Base-by-base conservation (phyloP, 1,140 invertebrate genomes). In the Venturia canescens region DNA sequence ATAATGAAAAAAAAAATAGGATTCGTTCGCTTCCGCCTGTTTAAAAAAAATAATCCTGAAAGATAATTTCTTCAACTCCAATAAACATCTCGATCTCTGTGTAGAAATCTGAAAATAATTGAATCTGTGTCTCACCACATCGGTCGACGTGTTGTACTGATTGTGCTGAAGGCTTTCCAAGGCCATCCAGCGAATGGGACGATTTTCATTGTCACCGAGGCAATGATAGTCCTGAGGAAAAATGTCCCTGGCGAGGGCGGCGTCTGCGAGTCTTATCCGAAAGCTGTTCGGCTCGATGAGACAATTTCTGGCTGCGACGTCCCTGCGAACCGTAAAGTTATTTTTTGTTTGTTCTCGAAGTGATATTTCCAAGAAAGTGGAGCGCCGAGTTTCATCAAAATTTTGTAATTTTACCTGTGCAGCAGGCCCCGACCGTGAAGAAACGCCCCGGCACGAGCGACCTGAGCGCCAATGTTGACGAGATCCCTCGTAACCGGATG, bases 171-270 rank as follows among this genome's bases (percentile, higher is more conserved):
- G 91, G 27, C 96, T 95, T 90, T 99, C 98, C 48, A 98, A 92
- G n/a, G 98, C 95, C 92, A 99, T 95, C 98, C 98, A 99, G 90
- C 98, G 98, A 78, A 99, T 94, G 0, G 98, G 98, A 77, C 97
- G 93, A 89, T 98, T 98, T 88, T 99, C 98, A 89, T 98, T 98
- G 90, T 98, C 97, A 0, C 97, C 97, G 48, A 98, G 92, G 90
- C 97, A 98, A 89, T 98, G 96, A 91, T 99, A 99, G 90, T 99
- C 98, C 83, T 95, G 95, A 7, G 98, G 98, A 90, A 99, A 99
- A 57, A 99, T 92, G 91, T 99, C 98, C 29, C 97, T 93, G 0
- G 97, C 95, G 70, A 99, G 90, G 29, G 97, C 97, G 85, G 96
- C 97, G 91, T 99, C 98, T 57, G 96, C 96, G 82, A 99, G 93